Evolutionary conservation across 1,140 invertebrate genomes (phyloP), one percentile per base, ranked within the genome.

Genomic region (Drosophila pectinifera): DNA sequence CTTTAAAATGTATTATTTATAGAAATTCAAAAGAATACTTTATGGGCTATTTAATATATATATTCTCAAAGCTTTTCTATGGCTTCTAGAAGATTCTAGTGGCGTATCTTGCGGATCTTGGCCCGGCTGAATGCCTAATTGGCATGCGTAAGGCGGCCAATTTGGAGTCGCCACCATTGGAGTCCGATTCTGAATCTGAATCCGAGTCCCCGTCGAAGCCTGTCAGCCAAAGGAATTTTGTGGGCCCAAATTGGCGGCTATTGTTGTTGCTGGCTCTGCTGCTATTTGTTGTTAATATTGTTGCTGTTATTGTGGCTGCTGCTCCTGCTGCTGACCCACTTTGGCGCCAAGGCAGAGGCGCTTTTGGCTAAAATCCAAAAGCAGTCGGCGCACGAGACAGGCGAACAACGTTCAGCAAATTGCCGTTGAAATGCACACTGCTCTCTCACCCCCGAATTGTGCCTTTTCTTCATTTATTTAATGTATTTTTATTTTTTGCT

Each of bases 301-400:
- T 18, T 26, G 43, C 7, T 39, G 38, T 8, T 38, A 38, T 49
- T 45, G 48, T 55, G 64, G 51, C 59, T 80, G 80, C 45, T 55
- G 78, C 55, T 78, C 46, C 62, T 63, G 76, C 51, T 64, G 49
- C 41, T 86, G 84, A 89, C 84, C 84, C 75, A 89, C 79, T 89
- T 86, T 73, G 75, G 78, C 78, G 78, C 82, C 78, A 78, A 76
- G 61, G 73, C 61, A 67, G 45, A 57, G 39, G 58, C 46, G 73
- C 78, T 85, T 81, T 81, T 85, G 83, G 84, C 83, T 73, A 59
- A 84, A 79, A 65, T 88, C 84, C 83, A 88, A 89, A 89, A 88
- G 67, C 75, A 89, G 72, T 68, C 62, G 56, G 20, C 14, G 53
- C 39, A 77, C 42, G 48, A 59, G 74, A 77, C 73, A 68, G 54